Conservation (phyloP, 2,888 invertebrate species). For the Mesodorylaimus sp. region DNA sequence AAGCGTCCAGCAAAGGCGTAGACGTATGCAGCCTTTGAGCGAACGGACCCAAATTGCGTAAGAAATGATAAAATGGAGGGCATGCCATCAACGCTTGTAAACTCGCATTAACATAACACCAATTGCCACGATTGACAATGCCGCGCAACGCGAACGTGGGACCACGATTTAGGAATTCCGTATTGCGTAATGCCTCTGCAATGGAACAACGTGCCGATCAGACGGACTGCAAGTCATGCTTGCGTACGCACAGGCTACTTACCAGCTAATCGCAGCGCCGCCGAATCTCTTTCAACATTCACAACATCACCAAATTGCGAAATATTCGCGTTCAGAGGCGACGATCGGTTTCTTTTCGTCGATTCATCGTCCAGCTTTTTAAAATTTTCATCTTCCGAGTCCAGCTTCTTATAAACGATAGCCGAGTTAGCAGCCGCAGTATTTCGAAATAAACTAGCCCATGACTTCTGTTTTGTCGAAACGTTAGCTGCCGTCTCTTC, state of each 20-base stretch:
- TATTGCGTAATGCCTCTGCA: neutral
- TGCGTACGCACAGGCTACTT: too few species aligned
- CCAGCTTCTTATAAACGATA: constrained; percentile 2
- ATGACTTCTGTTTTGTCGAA: constrained; percentile 1
- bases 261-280: too few species aligned
- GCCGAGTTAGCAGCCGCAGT: constrained; percentile 4
- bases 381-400: neutral
- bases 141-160: constrained; percentile 63
- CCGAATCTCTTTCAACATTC: too few species aligned
- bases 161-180: constrained; percentile 4
- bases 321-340: too few species aligned
- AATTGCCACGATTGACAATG: constrained; percentile 75
- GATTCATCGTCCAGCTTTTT: too few species aligned
- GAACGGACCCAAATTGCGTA: constrained; percentile 29
- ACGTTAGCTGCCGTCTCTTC: neutral
- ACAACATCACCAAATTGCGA: too few species aligned
- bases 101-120: constrained; percentile 89
- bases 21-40: neutral
- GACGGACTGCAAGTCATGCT: too few species aligned
- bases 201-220: too few species aligned
- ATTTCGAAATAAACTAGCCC: constrained; percentile 8
- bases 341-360: too few species aligned
- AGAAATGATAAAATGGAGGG: constrained; percentile 78
- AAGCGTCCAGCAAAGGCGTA: constrained; percentile 10
- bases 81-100: constrained; percentile 80